Evolutionary conservation across 2,888 invertebrate genomes (phyloP), one percentile per base, ranked within the genome.

Genomic region (Spodoptera littoralis): DNA sequence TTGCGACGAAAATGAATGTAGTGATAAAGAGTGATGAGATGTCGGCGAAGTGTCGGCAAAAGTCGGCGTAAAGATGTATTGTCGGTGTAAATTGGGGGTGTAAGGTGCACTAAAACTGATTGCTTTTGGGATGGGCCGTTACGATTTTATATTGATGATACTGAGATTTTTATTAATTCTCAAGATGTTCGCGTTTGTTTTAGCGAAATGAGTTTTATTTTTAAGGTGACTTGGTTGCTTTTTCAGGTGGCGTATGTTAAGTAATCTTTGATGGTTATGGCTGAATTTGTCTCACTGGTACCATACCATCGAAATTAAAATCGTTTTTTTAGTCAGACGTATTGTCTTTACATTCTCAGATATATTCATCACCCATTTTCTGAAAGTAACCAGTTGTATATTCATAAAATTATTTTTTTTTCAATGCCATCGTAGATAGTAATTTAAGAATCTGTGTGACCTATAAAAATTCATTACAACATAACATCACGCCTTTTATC

Each of bases 1-100:
- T 82, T 75, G 73, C 74, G 55, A 70, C 60, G 65, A 79, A 79
- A 77, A 76, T 79, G 79, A 79, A 76, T 70, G 74, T 62, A 48
- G 73, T 67, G 79, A 77, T 79, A 79, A 77, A 77, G 79, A 70
- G 59, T 70, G 77, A 77, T 73, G 77, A 79, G 79, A 79, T 67
- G 65, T 79, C 57, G 74, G 58, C 60, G 43, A 69, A 67, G 46
- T 48, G 71, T 64, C 60, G 60, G 74, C 61, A 45, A 66, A 71
- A 54, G 67, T 68, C 63, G 57, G 59, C 65, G 45, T 65, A 67
- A 71, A 60, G 58, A 65, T 75, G 79, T 75, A 71, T 68, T 71
- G 72, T 65, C 76, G 74, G 73, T 68, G 77, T 70, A 76, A 79
- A 79, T 65, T 70, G 66, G 45, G 73, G 65, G 56, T 59, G 63